phyloP scores from a whole-genome alignment of 2,888 invertebrate genomes.

The Caenorhabditis macrosperma region DNA sequence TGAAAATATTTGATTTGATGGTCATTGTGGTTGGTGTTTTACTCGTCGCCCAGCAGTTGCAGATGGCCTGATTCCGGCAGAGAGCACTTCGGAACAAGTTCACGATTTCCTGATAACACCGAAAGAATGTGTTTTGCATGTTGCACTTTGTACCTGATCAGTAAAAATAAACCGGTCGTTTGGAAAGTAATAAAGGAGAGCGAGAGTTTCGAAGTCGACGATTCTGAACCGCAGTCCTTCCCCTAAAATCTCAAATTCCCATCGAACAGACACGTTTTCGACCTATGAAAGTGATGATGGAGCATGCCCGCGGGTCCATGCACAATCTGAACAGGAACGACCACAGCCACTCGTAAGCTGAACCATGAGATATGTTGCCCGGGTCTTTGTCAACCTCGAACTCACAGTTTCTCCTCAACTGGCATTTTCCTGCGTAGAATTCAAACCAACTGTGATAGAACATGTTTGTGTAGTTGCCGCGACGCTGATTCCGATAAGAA shows the following conservation, averaged over 20 bases:
- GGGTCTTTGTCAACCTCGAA: too few relatives aligned
- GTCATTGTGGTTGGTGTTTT: slow-evolving; percentile 17
- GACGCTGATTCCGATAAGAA: slow-evolving; percentile 19
- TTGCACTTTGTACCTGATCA: slow-evolving; percentile 33
- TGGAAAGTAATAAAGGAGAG: slow-evolving; percentile 53
- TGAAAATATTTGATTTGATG: slow-evolving; percentile 11
- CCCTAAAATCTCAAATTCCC: slow-evolving; percentile 4
- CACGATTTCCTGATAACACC: slow-evolving; percentile 28
- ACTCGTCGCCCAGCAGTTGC: slow-evolving; percentile 55
- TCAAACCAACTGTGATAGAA: slow-evolving; percentile 31
- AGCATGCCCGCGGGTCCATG: slow-evolving; percentile 48
- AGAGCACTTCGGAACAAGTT: slow-evolving; percentile 47
- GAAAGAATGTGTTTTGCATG: background rate
- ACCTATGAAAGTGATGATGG: slow-evolving; percentile 58
- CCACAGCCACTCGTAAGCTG: slow-evolving; percentile 59
- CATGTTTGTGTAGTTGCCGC: slow-evolving; percentile 24
- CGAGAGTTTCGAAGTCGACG: slow-evolving; percentile 30
- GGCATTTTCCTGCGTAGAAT: slow-evolving; percentile 39
- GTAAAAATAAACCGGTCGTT: slow-evolving; percentile 43
- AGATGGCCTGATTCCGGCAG: slow-evolving; percentile 40
- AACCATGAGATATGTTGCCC: too few relatives aligned
- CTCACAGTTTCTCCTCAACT: slow-evolving; percentile 52
- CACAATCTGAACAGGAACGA: slow-evolving; percentile 50
- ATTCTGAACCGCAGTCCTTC: slow-evolving; percentile 48
- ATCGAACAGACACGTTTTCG: background rate